These are phyloP conservation scores for Norana najaformis DNA, from an alignment of 2,888 invertebrate species.

Conservation along the genomic window DNA sequence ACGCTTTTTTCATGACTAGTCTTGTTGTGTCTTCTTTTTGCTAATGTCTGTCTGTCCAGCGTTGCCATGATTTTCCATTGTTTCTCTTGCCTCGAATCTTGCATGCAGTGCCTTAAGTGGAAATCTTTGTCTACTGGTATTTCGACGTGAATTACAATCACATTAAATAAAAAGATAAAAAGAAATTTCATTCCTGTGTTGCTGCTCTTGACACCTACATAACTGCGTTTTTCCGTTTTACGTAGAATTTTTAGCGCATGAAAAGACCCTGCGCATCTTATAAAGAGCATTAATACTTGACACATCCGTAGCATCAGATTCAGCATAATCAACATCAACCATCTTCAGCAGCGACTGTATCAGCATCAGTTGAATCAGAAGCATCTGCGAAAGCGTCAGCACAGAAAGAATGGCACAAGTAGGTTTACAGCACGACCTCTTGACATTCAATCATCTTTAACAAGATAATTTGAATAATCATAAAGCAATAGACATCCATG, in stretches of 20 bases:
- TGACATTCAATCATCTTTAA: constrained; percentile 13
- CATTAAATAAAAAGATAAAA: neutral
- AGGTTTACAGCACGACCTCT: neutral
- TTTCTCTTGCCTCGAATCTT: neutral
- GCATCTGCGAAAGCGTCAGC: neutral
- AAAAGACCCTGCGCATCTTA: neutral
- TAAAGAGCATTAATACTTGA: neutral
- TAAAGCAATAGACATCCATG: neutral
- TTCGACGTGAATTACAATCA: neutral
- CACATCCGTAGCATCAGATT: neutral
- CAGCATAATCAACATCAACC: neutral
- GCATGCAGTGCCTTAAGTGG: neutral
- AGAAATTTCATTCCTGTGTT: neutral
- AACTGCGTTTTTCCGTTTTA: neutral
- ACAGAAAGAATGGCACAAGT: neutral
- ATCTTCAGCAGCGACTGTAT: neutral
- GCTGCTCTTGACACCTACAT: neutral
- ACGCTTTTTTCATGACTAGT: too few relatives aligned
- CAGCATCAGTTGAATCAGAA: neutral
- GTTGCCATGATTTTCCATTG: neutral
- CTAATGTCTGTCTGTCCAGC: neutral
- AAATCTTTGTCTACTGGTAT: neutral
- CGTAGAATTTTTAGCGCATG: neutral
- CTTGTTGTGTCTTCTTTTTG: too few relatives aligned
- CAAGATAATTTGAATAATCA: neutral